Conservation (phyloP, 2,113 vertebrate genomes). For the Rhineura floridana region DNA sequence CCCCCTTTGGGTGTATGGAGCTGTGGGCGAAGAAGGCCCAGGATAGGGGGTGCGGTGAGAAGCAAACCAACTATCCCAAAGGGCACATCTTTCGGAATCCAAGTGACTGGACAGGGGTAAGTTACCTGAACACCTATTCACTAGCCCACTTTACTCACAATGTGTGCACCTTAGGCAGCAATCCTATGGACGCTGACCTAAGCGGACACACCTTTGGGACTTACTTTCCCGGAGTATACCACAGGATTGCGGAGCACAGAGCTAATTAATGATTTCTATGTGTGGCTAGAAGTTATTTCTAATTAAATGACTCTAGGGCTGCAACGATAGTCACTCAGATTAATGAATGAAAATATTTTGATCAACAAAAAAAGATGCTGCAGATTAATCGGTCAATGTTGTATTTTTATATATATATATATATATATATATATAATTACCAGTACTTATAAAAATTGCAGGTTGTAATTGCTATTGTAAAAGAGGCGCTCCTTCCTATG, state of each 20-base stretch:
- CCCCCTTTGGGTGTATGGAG: too few species aligned
- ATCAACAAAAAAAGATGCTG: neutral
- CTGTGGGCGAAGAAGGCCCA: neutral
- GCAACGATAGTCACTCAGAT: neutral
- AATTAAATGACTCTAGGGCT: neutral
- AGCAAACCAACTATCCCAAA: too few species aligned
- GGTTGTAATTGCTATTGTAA: neutral
- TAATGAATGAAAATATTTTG: neutral
- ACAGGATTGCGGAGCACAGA: too few species aligned
- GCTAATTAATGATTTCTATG: neutral
- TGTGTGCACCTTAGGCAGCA: neutral
- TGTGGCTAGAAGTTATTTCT: neutral
- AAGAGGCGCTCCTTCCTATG: neutral
- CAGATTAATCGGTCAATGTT: neutral
- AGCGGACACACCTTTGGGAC: neutral
- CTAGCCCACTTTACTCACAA: neutral
- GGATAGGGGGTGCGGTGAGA: neutral
- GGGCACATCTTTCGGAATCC: neutral
- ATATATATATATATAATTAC: neutral
- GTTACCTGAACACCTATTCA: neutral
- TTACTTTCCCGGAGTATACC: neutral
- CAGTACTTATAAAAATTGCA: too few species aligned
- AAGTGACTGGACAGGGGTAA: neutral
- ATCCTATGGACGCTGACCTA: neutral
- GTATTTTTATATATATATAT: too few species aligned